Conservation (phyloP, 1,140 invertebrate species). For the silkworm (Bombyx mori) region DNA sequence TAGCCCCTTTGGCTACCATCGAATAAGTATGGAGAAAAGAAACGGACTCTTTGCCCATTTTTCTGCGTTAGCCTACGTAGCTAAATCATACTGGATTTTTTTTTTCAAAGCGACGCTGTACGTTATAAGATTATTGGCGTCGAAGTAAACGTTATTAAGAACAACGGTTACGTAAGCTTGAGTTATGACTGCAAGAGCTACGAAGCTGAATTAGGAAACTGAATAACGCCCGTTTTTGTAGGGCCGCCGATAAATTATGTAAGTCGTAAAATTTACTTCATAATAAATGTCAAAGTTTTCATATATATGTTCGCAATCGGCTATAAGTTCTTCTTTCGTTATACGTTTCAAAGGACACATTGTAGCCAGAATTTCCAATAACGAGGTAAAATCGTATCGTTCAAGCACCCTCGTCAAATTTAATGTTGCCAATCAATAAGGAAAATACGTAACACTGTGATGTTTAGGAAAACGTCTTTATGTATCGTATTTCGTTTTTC, state of each 20-base stretch:
- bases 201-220: no score
- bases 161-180: no score
- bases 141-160: no score
- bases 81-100: neutral
- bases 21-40: no score
- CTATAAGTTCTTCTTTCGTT: neutral
- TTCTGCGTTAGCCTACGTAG: no score
- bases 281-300: slow-evolving; percentile 1
- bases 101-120: slow-evolving; percentile 6
- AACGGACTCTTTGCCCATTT: no score
- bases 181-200: no score
- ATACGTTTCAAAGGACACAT: neutral
- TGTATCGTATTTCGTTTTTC: no score
- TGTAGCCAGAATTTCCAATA: neutral
- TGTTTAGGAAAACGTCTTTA: no score
- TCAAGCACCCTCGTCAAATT: neutral
- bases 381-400: neutral
- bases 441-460: neutral
- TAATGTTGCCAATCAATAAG: neutral
- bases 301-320: neutral
- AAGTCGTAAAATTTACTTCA: slow-evolving; percentile 2
- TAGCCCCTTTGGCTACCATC: no score
- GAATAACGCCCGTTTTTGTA: no score
- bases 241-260: no score
- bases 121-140: neutral